phyloP scores from a whole-genome alignment of 1,140 invertebrate species.

The Whitmania pigra region DNA sequence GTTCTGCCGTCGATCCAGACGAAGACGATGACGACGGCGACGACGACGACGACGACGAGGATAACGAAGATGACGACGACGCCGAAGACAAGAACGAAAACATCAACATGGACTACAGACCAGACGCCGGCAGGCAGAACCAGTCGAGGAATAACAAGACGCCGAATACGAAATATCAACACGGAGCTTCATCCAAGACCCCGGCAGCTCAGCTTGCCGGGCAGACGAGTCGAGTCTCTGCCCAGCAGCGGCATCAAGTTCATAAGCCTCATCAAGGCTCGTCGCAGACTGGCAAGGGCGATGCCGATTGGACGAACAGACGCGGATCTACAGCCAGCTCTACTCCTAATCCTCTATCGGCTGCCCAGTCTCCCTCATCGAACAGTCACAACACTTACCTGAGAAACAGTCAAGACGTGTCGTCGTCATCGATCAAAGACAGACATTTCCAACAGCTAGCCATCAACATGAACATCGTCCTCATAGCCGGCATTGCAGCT shows the following conservation, averaged over 20 bases:
- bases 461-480: slow-evolving; percentile 14
- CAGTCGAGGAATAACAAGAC: neutral
- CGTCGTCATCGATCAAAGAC: neutral
- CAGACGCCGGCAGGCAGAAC: neutral
- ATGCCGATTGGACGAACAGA: too few species aligned
- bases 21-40: neutral
- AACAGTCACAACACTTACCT: slow-evolving; percentile 2
- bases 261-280: too few species aligned
- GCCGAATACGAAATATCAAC: too few species aligned
- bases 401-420: slow-evolving; percentile 2
- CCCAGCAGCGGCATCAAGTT: too few species aligned
- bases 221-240: too few species aligned
- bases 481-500: neutral
- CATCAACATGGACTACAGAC: slow-evolving; percentile 3
- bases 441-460: slow-evolving; percentile 1
- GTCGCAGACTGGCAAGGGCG: too few species aligned
- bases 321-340: too few species aligned
- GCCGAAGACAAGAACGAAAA: neutral
- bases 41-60: neutral
- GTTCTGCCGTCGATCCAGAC: neutral
- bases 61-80: neutral
- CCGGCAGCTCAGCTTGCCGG: neutral
- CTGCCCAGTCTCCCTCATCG: neutral
- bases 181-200: slow-evolving; percentile 5
- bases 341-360: too few species aligned